Percentiles rank a stretch among this genome's conserved stretches.
These are phyloP conservation scores for Rhynchophorus ferrugineus DNA, from an alignment of 1,140 invertebrate species.

Conservation along the genomic window DNA sequence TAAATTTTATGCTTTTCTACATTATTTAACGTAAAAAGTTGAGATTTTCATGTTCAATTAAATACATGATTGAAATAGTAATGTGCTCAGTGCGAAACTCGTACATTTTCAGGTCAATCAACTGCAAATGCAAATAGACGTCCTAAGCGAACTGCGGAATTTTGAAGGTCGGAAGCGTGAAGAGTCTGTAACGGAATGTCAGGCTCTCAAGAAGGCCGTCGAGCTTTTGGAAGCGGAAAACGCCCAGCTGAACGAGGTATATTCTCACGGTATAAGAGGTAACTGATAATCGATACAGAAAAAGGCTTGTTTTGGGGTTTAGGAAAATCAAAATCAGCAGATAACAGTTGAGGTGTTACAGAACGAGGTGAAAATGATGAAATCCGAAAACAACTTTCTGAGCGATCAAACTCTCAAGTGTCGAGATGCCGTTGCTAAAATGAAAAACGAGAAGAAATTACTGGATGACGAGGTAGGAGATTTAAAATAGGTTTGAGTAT, in stretches of 20 bases:
- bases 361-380: slow-evolving; percentile 13
- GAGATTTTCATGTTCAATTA: too few species aligned
- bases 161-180: slow-evolving; percentile 48
- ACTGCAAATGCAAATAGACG: slow-evolving; percentile 49
- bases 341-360: slow-evolving; percentile 4
- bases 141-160: slow-evolving; percentile 48
- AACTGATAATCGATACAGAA: too few species aligned
- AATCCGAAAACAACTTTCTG: slow-evolving; percentile 16
- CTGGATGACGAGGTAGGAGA: slow-evolving; percentile 12
- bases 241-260: slow-evolving; percentile 12
- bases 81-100: too few species aligned
- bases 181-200: slow-evolving; percentile 45
- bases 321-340: slow-evolving; percentile 14
- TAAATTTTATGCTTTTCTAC: too few species aligned
- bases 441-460: slow-evolving; percentile 5
- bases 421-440: slow-evolving; percentile 11
- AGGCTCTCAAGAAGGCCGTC: slow-evolving; percentile 43
- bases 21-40: too few species aligned
- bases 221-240: slow-evolving; percentile 24
- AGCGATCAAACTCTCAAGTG: slow-evolving; percentile 11
- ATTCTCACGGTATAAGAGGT: too few species aligned
- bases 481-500: too few species aligned
- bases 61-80: too few species aligned
- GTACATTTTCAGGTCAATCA: slow-evolving; percentile 40
- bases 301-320: too few species aligned